Percentiles rank a stretch among this genome's conserved stretches.
phyloP scores from a whole-genome alignment of 2,113 vertebrate genomes.

The Rattus norvegicus region DNA sequence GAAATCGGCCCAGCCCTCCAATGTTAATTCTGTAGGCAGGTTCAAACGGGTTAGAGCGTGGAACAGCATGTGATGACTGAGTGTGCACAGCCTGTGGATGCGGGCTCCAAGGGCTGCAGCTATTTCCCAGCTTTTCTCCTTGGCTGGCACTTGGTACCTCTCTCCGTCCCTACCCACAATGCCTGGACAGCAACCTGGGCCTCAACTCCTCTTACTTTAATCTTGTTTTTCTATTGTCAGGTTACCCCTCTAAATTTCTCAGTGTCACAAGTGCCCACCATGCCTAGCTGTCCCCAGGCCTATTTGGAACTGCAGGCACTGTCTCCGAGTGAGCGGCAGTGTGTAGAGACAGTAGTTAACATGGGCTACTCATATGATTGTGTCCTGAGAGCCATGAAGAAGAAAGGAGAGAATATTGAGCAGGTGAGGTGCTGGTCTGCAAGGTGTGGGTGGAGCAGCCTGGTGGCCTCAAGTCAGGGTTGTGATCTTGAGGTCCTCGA shows the following conservation, averaged over 20 bases:
- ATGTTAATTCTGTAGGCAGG: background rate
- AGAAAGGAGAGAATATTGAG: constrained; percentile 96
- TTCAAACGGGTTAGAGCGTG: background rate
- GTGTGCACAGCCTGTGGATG: background rate
- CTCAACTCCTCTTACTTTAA: background rate
- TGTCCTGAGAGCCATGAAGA: constrained; percentile 96
- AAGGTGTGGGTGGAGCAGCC: background rate
- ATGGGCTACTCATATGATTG: constrained; percentile 97
- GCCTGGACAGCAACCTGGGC: background rate
- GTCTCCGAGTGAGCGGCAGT: constrained; percentile 92
- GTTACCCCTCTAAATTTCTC: constrained; percentile 83
- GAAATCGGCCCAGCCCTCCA: background rate
- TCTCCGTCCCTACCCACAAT: background rate
- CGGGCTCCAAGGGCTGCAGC: background rate
- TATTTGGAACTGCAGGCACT: constrained; percentile 87
- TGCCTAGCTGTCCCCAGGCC: constrained; percentile 71
- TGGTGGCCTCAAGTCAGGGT: background rate
- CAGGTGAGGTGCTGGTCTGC: constrained; percentile 86
- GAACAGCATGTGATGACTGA: background rate
- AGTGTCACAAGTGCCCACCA: constrained; percentile 87
- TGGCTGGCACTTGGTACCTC: background rate
- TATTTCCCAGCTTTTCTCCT: background rate
- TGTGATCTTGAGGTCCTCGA: background rate
- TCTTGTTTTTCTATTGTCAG: constrained; percentile 74
- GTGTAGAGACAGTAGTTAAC: constrained; percentile 93